Evolutionary conservation across 2,113 vertebrate species (phyloP).

Genomic region (Callospermophilus lateralis): DNA sequence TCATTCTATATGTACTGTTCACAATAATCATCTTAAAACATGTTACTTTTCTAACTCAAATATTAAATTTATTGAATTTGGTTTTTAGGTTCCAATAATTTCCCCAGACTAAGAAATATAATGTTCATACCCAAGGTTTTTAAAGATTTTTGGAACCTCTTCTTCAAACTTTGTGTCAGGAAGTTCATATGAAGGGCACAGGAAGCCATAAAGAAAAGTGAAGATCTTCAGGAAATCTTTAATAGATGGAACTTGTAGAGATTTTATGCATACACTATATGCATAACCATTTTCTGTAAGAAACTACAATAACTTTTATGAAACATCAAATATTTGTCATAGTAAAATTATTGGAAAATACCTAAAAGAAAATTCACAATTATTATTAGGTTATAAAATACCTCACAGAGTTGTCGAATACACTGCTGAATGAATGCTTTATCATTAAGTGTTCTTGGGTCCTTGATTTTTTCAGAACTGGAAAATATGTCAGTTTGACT

Average conservation of each 20-base stretch:
- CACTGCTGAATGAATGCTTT: conserved; percentile 96
- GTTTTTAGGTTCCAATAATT: conserved; percentile 18
- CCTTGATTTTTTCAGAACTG: conserved; percentile 96
- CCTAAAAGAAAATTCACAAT: not conserved
- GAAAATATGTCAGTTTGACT: conserved; percentile 93
- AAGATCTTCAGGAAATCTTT: conserved; percentile 98
- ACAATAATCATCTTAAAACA: not conserved
- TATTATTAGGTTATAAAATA: conserved; percentile 79
- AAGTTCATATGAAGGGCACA: conserved; percentile 94
- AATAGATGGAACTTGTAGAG: conserved; percentile 95
- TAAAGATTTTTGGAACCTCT: conserved; percentile 95
- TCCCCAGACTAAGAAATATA: conserved; percentile 48
- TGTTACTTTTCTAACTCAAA: conserved; percentile 8
- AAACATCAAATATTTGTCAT: conserved; percentile 28
- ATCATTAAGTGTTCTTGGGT: conserved; percentile 95
- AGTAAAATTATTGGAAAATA: conserved; percentile 45
- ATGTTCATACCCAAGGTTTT: conserved; percentile 92
- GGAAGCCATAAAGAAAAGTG: conserved; percentile 93
- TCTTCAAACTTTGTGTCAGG: conserved; percentile 96
- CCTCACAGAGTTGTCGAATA: conserved; percentile 96
- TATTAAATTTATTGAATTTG: not conserved
- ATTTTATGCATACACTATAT: conserved; percentile 92
- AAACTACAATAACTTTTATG: conserved; percentile 88
- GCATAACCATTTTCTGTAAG: conserved; percentile 92
- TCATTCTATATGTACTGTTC: not conserved